Percentiles rank a stretch among this genome's conserved stretches.
These are phyloP conservation scores for Genyomyrus donnyi DNA, from an alignment of 2,113 vertebrate genomes.

Conservation along the genomic window DNA sequence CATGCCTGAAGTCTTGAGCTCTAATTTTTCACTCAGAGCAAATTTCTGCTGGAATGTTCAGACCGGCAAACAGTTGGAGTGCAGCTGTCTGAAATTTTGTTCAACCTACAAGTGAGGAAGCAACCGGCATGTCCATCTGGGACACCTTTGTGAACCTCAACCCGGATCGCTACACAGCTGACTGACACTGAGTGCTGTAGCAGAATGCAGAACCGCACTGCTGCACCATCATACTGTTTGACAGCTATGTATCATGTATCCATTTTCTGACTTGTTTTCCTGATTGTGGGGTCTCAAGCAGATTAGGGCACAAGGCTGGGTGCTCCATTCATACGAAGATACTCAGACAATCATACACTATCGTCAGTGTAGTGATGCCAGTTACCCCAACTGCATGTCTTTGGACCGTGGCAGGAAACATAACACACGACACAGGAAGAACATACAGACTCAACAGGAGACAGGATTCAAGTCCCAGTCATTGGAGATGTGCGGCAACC, in stretches of 20 bases:
- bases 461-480: not conserved
- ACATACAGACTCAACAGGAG: not conserved
- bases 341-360: not conserved
- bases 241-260: not conserved
- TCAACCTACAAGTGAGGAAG: slow-evolving; percentile 38
- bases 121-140: slow-evolving; percentile 32
- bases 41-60: slow-evolving; percentile 38
- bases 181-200: not conserved
- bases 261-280: not conserved
- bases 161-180: slow-evolving; percentile 32
- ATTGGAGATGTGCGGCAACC: not conserved
- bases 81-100: slow-evolving; percentile 46
- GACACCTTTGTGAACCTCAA: slow-evolving; percentile 33
- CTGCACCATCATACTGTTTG: not conserved
- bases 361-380: not conserved
- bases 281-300: not conserved
- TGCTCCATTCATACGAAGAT: not conserved
- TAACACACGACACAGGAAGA: not conserved
- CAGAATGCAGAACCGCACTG: not conserved
- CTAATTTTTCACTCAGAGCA: slow-evolving; percentile 36
- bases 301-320: not conserved
- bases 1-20: slow-evolving; percentile 12
- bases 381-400: not conserved
- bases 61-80: slow-evolving; percentile 33
- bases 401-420: not conserved